Evolutionary conservation across 2,888 invertebrate species (phyloP), one percentile per base, ranked within the genome.

Genomic region (Andrena bucephala): DNA sequence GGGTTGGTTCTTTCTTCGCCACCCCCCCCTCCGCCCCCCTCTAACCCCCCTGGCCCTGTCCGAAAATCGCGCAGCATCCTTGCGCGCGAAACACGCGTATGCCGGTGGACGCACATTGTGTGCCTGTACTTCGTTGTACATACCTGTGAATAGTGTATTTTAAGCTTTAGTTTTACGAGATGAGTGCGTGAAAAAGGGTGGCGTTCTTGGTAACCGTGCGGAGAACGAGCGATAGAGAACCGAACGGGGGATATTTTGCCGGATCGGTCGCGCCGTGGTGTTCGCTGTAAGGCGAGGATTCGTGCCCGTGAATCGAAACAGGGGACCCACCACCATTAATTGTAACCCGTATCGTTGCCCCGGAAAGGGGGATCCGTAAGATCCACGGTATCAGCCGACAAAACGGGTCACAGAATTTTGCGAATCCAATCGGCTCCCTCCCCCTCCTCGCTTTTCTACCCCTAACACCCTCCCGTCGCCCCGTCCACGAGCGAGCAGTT

Each of bases 111-210:
- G 91, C 91, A 90, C 86, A 82, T 90, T 84, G 88, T 84, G 86
- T 85, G 85, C 85, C 87, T 86, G 86, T 88, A 86, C 86, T 88
- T 85, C 81, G 86, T 85, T 92, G 92, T 92, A 92, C 85, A 92
- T 92, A 92, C 84, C 85, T 92, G 92, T 92, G 92, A 91, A 92
- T 92, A 92, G 91, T 92, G 90, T 91, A 92, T 92, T 91, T 91
- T 92, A 91, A 91, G 85, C 82, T 67, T 84, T 89, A 89, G 85
- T 90, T 90, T 90, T 79, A 88, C 81, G 72, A 71, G 66, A 89
- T 75, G 70, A 74, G 68, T 80, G 81, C 62, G 63, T 86, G 82
- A 88, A 74, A 67, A 67, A 67, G n/a, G 50, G 72, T 7, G 63
- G 20, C 52, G 81, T 62, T 50, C 36, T 36, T 42, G 33, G 36